Evolutionary conservation across 2,113 vertebrate species (phyloP).

Genomic region (Hylia prasina): DNA sequence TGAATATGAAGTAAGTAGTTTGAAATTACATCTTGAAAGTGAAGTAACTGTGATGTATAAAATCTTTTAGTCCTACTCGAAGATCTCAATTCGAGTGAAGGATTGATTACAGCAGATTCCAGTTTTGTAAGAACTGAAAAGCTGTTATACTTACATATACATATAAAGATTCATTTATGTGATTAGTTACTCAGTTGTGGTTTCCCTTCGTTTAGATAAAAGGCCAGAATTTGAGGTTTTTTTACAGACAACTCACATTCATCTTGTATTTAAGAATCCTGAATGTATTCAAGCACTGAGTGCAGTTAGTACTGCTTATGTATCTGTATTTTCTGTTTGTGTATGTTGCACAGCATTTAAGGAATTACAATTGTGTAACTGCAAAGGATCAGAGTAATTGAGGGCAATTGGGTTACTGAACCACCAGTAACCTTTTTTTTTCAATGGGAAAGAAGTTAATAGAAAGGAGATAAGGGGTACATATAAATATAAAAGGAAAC

Average conservation of each 20-base stretch:
- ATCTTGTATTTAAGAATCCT: not conserved
- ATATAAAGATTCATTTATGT: not conserved
- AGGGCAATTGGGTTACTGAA: not conserved
- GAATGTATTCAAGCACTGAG: not conserved
- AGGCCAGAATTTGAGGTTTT: not conserved
- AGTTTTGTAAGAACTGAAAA: not conserved
- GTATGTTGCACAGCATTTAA: not conserved
- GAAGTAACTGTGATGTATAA: not conserved
- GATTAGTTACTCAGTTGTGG: not conserved
- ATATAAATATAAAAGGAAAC: not conserved
- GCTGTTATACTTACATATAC: not conserved
- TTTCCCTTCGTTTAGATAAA: not conserved
- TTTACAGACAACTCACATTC: not conserved
- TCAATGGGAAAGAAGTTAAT: not conserved
- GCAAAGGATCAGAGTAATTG: not conserved
- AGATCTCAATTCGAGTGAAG: not conserved
- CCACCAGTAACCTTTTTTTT: not conserved
- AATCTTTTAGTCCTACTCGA: not conserved
- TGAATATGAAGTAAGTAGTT: constrained; percentile 91
- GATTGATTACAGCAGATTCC: not conserved
- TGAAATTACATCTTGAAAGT: not conserved
- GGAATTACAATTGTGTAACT: not conserved
- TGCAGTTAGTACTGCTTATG: not conserved
- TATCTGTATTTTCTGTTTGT: not conserved
- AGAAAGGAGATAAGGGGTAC: not conserved